Evolutionary conservation across 2,888 invertebrate genomes (phyloP).

Genomic region (Lordiphosa fenestrarum): DNA sequence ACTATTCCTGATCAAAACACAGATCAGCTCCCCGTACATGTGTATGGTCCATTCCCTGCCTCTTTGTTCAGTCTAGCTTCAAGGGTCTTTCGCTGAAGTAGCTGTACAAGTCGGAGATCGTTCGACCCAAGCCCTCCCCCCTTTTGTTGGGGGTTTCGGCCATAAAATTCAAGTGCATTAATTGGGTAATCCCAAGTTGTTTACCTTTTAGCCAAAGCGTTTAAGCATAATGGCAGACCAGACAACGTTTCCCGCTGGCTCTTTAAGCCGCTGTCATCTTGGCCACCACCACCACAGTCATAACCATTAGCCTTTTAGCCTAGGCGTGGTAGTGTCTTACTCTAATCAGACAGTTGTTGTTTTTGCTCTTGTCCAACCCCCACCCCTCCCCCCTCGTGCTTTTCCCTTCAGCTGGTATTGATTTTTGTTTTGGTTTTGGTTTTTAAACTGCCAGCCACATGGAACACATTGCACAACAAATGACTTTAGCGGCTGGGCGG

Average conservation of each 20-base stretch:
- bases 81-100: too few relatives aligned
- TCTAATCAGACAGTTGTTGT: slow-evolving; percentile 68
- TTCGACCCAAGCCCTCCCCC: neutral
- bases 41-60: too few relatives aligned
- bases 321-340: slow-evolving; percentile 54
- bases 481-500: slow-evolving; percentile 68
- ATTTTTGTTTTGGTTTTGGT: slow-evolving; percentile 73
- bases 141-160: slow-evolving; percentile 23
- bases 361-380: slow-evolving; percentile 7
- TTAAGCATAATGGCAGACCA: neutral
- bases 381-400: neutral
- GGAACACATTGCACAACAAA: slow-evolving; percentile 77
- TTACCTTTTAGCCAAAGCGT: slow-evolving; percentile 49
- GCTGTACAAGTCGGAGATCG: too few relatives aligned
- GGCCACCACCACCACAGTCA: slow-evolving; percentile 70
- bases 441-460: slow-evolving; percentile 74
- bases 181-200: slow-evolving; percentile 68
- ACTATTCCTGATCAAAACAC: too few relatives aligned
- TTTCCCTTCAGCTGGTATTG: slow-evolving; percentile 44
- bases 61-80: too few relatives aligned
- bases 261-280: slow-evolving; percentile 69
- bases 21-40: too few relatives aligned
- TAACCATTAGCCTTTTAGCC: slow-evolving; percentile 73
- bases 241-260: slow-evolving; percentile 5
- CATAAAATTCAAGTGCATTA: slow-evolving; percentile 62